Conservation (phyloP, 2,888 invertebrate genomes). For the Drosophila leonis region DNA sequence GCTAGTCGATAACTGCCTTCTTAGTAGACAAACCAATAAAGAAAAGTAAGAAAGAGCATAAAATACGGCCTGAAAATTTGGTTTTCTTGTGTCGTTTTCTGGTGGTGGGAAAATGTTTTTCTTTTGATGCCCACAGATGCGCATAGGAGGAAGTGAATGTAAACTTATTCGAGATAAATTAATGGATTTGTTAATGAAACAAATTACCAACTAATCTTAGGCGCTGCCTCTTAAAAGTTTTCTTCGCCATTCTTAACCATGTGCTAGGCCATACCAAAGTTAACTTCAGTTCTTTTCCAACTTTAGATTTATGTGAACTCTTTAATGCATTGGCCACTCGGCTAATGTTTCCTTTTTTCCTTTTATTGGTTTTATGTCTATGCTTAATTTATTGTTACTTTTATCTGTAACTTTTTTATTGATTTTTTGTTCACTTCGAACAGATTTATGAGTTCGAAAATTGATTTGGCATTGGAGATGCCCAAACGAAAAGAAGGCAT, state of each 20-base stretch:
- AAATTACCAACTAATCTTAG: constrained; percentile 53
- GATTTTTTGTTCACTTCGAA: constrained; percentile 35
- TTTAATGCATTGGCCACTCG: constrained; percentile 24
- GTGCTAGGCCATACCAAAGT: neutral
- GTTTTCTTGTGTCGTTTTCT: constrained; percentile 36
- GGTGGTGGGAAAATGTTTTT: constrained; percentile 72
- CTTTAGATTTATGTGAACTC: constrained; percentile 18
- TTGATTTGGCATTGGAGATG: constrained; percentile 61
- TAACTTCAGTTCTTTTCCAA: constrained; percentile 2
- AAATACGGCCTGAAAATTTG: constrained; percentile 51
- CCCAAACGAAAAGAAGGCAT: constrained; percentile 28
- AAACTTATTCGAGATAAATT: constrained; percentile 45
- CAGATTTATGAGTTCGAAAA: constrained; percentile 66
- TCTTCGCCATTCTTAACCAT: neutral
- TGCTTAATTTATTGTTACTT: constrained; percentile 58
- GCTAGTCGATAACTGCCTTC: constrained; percentile 17
- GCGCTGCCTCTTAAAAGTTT: constrained; percentile 4
- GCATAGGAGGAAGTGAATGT: constrained; percentile 19
- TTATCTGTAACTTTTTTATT: constrained; percentile 58
- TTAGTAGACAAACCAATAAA: neutral
- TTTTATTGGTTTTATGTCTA: constrained; percentile 43
- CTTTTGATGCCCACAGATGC: constrained; percentile 50
- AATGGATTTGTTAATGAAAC: constrained; percentile 58
- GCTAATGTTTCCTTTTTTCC: constrained; percentile 49
- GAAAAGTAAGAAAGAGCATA: constrained; percentile 15